Evolutionary conservation across 2,888 invertebrate genomes (phyloP).

Genomic region (Fragum whitleyi): DNA sequence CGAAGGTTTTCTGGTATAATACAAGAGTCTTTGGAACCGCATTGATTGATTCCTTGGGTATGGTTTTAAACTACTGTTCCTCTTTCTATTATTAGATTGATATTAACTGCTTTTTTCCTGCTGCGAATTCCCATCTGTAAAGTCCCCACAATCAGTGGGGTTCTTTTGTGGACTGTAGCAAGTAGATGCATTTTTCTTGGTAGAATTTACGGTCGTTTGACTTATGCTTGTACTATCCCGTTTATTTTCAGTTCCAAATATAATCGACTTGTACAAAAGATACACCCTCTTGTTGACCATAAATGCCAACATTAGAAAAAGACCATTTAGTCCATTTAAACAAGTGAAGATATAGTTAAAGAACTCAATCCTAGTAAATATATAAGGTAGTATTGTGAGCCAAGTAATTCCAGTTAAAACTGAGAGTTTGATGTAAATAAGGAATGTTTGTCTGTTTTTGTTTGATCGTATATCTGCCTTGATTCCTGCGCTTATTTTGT

Average conservation of each 20-base stretch:
- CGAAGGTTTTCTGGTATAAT: too few species aligned
- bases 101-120: too few species aligned
- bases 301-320: constrained; percentile 8
- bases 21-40: too few species aligned
- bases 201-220: too few species aligned
- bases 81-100: too few species aligned
- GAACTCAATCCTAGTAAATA: neutral
- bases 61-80: too few species aligned
- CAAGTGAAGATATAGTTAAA: constrained; percentile 23
- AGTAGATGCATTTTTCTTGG: too few species aligned
- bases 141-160: too few species aligned
- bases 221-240: too few species aligned
- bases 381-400: neutral
- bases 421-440: constrained; percentile 27
- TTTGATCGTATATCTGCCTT: neutral
- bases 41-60: too few species aligned
- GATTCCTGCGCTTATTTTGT: neutral
- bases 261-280: neutral
- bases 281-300: constrained; percentile 10
- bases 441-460: constrained; percentile 6
- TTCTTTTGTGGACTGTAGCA: too few species aligned
- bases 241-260: neutral
- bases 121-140: too few species aligned
- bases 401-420: constrained; percentile 20
- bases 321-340: constrained; percentile 16